A percentile compares a stretch with the other conserved stretches of the same genome.
phyloP scores from a whole-genome alignment of 2,797 vertebrate species.

The Neoniphon sammara region DNA sequence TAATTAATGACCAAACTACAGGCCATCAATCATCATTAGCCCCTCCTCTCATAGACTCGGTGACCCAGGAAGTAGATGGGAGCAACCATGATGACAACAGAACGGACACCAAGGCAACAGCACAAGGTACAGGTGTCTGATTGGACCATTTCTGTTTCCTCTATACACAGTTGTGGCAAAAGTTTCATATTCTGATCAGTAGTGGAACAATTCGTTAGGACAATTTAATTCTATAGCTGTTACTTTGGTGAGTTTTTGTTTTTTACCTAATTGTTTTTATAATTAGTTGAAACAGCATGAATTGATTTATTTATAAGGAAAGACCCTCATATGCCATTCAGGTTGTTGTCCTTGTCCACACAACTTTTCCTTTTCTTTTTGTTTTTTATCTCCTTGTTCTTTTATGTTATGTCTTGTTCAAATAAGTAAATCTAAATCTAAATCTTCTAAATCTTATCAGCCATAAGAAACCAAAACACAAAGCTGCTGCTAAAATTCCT shows the following conservation, averaged over 20 bases:
- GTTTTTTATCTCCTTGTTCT: no score
- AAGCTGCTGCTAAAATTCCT: constrained; percentile 23
- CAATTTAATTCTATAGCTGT: no score
- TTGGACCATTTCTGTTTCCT: constrained; percentile 83
- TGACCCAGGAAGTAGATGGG: constrained; percentile 95
- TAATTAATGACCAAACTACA: constrained; percentile 74
- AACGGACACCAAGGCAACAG: constrained; percentile 87
- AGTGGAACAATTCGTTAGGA: neutral
- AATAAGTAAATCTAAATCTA: no score
- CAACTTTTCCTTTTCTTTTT: no score
- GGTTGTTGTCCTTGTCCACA: no score
- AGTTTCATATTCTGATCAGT: neutral
- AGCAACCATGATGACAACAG: constrained; percentile 77
- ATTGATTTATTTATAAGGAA: no score
- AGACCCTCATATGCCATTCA: no score
- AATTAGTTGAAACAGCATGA: no score
- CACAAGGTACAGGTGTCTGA: constrained; percentile 93
- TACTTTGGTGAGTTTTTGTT: no score
- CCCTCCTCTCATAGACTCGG: constrained; percentile 89
- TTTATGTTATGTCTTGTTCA: no score
- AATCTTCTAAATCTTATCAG: neutral
- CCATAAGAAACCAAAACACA: neutral
- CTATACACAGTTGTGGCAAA: constrained; percentile 16
- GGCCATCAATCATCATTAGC: constrained; percentile 86
- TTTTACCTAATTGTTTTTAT: no score